phyloP scores from a whole-genome alignment of 2,797 vertebrate species.

The Bradypodion ventrale region DNA sequence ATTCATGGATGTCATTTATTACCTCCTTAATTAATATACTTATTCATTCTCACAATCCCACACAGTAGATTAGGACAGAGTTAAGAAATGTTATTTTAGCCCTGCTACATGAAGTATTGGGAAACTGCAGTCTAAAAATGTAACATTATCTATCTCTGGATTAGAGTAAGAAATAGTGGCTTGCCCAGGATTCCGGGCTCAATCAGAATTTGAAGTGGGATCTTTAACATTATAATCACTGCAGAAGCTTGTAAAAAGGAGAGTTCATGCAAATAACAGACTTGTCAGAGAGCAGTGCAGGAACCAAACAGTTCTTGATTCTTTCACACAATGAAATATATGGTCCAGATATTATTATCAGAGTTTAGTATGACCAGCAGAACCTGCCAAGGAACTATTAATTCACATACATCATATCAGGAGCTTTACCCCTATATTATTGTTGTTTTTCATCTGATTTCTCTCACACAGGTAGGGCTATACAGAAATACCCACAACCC shows the following conservation, averaged over 20 bases:
- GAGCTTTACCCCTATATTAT: not conserved
- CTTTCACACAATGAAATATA: not conserved
- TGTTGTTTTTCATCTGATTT: not conserved
- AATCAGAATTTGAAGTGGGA: not conserved
- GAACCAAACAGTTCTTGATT: not conserved
- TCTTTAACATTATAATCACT: not conserved
- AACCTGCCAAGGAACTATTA: not conserved
- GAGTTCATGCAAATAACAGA: not conserved
- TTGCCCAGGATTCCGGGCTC: not conserved
- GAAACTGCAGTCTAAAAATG: too few species aligned
- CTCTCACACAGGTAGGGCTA: not conserved
- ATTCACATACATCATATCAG: not conserved
- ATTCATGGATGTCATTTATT: not conserved
- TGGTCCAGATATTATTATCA: not conserved
- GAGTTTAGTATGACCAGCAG: not conserved
- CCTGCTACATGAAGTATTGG: too few species aligned
- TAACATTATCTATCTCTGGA: too few species aligned
- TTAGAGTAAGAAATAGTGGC: not conserved
- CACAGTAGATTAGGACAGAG: too few species aligned
- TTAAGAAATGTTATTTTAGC: too few species aligned
- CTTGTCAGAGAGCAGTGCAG: not conserved
- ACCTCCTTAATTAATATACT: not conserved
- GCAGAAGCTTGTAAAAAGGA: not conserved
- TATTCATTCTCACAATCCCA: not conserved
- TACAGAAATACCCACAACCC: too few species aligned